Conservation (phyloP, 1,140 invertebrate species). For the Orius insidiosus region DNA sequence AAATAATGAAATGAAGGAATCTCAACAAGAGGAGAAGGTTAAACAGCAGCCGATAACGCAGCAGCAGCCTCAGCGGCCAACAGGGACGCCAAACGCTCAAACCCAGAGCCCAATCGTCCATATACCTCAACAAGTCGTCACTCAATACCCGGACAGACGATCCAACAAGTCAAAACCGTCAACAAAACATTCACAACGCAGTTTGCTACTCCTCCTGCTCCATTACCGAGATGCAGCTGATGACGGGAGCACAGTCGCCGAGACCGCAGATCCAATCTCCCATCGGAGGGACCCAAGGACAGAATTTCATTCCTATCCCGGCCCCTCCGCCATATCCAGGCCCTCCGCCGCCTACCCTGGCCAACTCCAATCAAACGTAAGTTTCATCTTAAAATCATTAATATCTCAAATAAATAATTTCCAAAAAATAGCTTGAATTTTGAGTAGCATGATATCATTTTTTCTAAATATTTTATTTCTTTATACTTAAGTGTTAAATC, state of each 20-base stretch:
- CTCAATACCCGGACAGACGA: too few relatives aligned
- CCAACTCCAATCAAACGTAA: conserved; percentile 25
- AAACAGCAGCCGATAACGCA: background rate
- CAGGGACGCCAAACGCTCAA: background rate
- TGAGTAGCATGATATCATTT: background rate
- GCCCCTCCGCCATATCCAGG: conserved; percentile 43
- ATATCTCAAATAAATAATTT: background rate
- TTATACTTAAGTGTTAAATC: background rate
- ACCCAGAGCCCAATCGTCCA: background rate
- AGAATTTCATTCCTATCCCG: conserved; percentile 18
- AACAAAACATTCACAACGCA: conserved; percentile 6
- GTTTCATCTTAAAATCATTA: conserved; percentile 1
- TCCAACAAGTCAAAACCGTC: too few relatives aligned
- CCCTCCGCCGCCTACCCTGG: conserved; percentile 48
- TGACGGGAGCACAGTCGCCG: background rate
- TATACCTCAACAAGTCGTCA: too few relatives aligned
- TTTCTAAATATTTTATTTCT: background rate
- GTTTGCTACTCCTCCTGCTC: conserved; percentile 8
- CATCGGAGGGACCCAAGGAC: background rate
- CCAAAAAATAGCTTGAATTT: background rate
- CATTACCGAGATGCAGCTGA: conserved; percentile 9
- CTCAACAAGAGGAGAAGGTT: background rate
- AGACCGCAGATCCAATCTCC: background rate
- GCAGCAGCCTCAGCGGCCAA: background rate
- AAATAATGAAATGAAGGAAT: too few relatives aligned